These are phyloP conservation scores for Brenthis daphne DNA, from an alignment of 2,888 invertebrate species.

Conservation along the genomic window DNA sequence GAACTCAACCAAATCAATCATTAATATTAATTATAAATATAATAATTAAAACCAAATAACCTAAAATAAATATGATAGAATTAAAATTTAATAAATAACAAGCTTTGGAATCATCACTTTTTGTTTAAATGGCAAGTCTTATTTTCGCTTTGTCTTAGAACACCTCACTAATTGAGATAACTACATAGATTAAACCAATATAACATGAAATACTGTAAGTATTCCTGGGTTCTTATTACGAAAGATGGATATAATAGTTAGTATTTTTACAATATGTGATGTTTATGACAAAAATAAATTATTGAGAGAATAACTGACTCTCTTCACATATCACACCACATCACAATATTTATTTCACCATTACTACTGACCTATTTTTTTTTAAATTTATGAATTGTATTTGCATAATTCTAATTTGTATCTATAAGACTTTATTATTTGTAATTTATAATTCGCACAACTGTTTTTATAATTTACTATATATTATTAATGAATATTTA, in stretches of 20 bases:
- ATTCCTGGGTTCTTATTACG: neutral
- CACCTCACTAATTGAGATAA: neutral
- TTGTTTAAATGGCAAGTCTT: constrained; percentile 64
- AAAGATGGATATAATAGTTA: neutral
- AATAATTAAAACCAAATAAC: constrained; percentile 22
- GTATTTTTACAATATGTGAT: constrained; percentile 13
- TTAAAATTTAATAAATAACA: constrained; percentile 55
- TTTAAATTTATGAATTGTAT: no score
- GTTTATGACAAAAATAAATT: neutral
- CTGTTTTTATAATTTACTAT: no score
- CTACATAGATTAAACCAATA: neutral
- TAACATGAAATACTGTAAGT: neutral
- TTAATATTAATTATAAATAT: constrained; percentile 3
- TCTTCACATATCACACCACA: no score
- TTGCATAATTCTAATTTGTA: no score
- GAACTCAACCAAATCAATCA: no score
- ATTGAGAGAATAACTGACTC: no score
- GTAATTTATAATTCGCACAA: no score
- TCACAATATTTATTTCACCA: no score
- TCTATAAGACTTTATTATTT: no score
- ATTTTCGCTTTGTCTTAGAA: constrained; percentile 17
- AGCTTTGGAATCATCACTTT: constrained; percentile 72
- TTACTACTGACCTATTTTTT: no score
- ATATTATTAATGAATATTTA: neutral
- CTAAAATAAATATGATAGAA: constrained; percentile 38